phyloP scores from a whole-genome alignment of 2,888 invertebrate genomes.

The Sericinus montela region DNA sequence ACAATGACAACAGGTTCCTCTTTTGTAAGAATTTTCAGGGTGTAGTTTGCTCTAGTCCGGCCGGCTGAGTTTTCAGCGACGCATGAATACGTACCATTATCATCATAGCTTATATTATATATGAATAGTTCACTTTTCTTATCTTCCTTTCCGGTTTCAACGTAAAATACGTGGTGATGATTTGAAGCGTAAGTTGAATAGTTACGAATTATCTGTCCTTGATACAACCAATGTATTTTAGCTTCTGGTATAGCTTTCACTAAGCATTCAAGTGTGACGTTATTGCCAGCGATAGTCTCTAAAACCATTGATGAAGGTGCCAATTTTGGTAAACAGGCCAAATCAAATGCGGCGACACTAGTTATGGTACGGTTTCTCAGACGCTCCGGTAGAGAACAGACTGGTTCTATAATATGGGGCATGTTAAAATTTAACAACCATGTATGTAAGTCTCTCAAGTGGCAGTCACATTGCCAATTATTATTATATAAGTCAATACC shows the following conservation, averaged over 20 bases:
- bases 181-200: slow-evolving; percentile 84
- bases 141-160: slow-evolving; percentile 85
- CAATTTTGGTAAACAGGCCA: no score
- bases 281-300: slow-evolving; percentile 90
- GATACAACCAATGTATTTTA: slow-evolving; percentile 90
- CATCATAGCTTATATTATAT: no score
- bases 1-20: slow-evolving; percentile 85
- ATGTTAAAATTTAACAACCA: slow-evolving; percentile 89
- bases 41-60: slow-evolving; percentile 87
- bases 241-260: slow-evolving; percentile 91
- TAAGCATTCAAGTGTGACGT: slow-evolving; percentile 88
- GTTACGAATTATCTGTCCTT: slow-evolving; percentile 88
- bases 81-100: slow-evolving; percentile 92
- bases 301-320: no score
- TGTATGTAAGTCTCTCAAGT: slow-evolving; percentile 85
- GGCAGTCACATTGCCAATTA: slow-evolving; percentile 94
- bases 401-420: slow-evolving; percentile 88
- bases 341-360: slow-evolving; percentile 81
- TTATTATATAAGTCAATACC: slow-evolving; percentile 91
- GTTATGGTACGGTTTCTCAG: slow-evolving; percentile 84
- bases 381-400: slow-evolving; percentile 85
- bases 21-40: slow-evolving; percentile 86
- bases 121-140: no score
- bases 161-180: slow-evolving; percentile 83
- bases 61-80: slow-evolving; percentile 93